Evolutionary conservation across 1,140 invertebrate genomes (phyloP).

Genomic region (Vanessa tameamea): DNA sequence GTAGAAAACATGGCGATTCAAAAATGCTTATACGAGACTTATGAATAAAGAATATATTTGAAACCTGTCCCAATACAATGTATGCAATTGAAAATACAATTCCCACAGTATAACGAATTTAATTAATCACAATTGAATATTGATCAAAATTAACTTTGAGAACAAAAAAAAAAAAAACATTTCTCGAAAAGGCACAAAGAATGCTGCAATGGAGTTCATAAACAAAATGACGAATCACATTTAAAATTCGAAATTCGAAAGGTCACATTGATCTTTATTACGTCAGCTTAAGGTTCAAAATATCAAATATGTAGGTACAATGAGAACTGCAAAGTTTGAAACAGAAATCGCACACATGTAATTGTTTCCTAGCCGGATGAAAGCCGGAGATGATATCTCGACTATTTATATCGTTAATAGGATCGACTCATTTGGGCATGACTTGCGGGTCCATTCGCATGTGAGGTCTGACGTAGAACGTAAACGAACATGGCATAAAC

Average conservation of each 20-base stretch:
- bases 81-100: not conserved
- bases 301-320: not conserved
- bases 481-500: not conserved
- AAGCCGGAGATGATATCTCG: constrained; percentile 22
- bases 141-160: too few species aligned
- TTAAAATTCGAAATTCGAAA: not conserved
- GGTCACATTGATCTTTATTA: not conserved
- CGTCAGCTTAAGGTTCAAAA: not conserved
- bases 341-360: constrained; percentile 13
- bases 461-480: constrained; percentile 52
- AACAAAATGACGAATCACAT: not conserved
- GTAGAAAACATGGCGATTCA: too few species aligned
- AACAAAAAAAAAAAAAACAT: not conserved
- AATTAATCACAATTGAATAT: too few species aligned
- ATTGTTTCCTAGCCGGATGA: constrained; percentile 21
- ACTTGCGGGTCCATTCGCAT: constrained; percentile 58
- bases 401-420: constrained; percentile 54
- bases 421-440: constrained; percentile 66
- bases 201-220: not conserved
- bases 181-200: not conserved
- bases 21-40: too few species aligned
- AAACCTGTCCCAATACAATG: too few species aligned
- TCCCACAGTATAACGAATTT: not conserved
- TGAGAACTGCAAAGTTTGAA: not conserved
- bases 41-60: too few species aligned